These are phyloP conservation scores for Ancistrus triradiatus DNA, from an alignment of 2,113 vertebrate genomes.

Conservation along the genomic window DNA sequence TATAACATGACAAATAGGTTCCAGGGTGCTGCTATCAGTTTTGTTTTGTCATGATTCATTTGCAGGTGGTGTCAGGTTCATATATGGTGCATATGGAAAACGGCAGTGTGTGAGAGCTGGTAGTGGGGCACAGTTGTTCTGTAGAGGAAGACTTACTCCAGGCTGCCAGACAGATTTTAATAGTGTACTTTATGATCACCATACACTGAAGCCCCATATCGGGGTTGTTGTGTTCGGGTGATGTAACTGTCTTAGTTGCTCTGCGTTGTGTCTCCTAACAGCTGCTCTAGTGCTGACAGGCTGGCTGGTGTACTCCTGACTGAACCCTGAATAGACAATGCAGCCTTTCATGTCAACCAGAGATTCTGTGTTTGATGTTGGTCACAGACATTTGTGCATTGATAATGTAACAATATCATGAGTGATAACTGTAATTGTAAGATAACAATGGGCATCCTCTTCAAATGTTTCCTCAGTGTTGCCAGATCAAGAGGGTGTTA, in stretches of 20 bases:
- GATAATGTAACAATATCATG: slow-evolving; percentile 27
- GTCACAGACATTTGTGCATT: slow-evolving; percentile 36
- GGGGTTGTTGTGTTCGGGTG: slow-evolving; percentile 1
- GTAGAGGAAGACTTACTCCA: not conserved
- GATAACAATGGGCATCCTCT: slow-evolving; percentile 33
- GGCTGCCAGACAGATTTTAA: not conserved
- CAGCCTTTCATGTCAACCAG: slow-evolving; percentile 29
- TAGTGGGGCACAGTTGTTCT: not conserved
- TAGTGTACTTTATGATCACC: slow-evolving; percentile 2
- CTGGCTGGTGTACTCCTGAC: slow-evolving; percentile 18
- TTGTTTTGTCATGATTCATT: too few species aligned
- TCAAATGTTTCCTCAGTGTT: slow-evolving; percentile 20
- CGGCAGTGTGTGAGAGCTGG: not conserved
- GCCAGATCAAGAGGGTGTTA: slow-evolving; percentile 27
- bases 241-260: slow-evolving; percentile 15
- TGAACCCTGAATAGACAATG: slow-evolving; percentile 24
- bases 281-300: slow-evolving; percentile 37
- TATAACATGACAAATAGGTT: too few species aligned
- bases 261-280: slow-evolving; percentile 44
- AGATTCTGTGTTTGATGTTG: slow-evolving; percentile 37
- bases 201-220: not conserved
- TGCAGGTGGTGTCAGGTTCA: too few species aligned
- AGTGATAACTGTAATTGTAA: slow-evolving; percentile 38
- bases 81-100: too few species aligned
- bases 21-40: too few species aligned